phyloP scores from a whole-genome alignment of 2,888 invertebrate species.

The Coleophora deauratella region DNA sequence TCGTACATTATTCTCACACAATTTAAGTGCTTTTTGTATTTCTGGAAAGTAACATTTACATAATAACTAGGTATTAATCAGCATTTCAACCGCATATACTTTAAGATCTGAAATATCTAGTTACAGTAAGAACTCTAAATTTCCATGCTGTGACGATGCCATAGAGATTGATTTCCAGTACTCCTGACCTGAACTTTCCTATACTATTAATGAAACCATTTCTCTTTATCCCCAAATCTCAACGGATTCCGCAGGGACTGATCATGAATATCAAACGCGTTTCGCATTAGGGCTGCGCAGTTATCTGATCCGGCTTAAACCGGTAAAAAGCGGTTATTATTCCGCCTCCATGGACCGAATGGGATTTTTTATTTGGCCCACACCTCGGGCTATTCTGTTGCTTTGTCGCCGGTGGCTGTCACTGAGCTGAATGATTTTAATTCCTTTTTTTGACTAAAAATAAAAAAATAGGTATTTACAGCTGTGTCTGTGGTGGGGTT shows the following conservation, averaged over 20 bases:
- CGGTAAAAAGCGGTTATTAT: conserved; percentile 70
- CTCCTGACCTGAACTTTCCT: too few relatives aligned
- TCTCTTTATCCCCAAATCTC: conserved; percentile 34
- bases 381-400: conserved; percentile 38
- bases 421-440: conserved; percentile 36
- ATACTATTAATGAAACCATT: neutral
- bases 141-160: too few relatives aligned
- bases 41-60: too few relatives aligned
- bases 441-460: conserved; percentile 15
- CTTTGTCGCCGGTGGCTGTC: conserved; percentile 44
- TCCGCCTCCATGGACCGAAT: conserved; percentile 55
- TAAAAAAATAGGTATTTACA: too few relatives aligned
- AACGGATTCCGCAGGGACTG: conserved; percentile 32
- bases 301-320: conserved; percentile 68
- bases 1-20: too few relatives aligned
- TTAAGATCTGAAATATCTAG: too few relatives aligned
- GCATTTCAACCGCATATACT: too few relatives aligned
- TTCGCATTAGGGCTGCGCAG: conserved; percentile 43
- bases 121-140: too few relatives aligned
- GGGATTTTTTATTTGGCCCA: conserved; percentile 63
- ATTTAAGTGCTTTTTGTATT: too few relatives aligned
- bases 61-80: too few relatives aligned
- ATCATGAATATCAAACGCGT: conserved; percentile 66
- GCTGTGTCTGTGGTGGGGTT: too few relatives aligned
- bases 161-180: too few relatives aligned